These are phyloP conservation scores for Myrmecophaga tridactyla DNA, from an alignment of 2,113 vertebrate genomes.

Conservation along the genomic window DNA sequence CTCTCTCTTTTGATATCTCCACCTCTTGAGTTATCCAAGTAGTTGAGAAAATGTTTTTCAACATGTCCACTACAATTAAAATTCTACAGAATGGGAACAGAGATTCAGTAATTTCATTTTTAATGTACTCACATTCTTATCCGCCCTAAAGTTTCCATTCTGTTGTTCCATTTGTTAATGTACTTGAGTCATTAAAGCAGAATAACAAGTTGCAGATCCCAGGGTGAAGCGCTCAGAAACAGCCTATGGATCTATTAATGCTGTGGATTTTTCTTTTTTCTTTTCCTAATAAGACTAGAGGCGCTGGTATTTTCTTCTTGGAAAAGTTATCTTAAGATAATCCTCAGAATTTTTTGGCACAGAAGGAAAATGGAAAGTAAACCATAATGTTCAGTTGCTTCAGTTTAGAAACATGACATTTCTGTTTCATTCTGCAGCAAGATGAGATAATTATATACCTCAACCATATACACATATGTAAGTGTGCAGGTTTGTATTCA, in stretches of 20 bases:
- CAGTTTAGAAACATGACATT: not conserved
- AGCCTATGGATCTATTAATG: not conserved
- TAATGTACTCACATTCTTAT: conserved; percentile 37
- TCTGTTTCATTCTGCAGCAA: conserved; percentile 38
- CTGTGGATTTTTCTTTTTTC: not conserved
- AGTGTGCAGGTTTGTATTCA: not conserved
- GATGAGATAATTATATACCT: not conserved
- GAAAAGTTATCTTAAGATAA: not conserved
- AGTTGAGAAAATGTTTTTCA: conserved; percentile 16
- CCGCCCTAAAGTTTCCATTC: conserved; percentile 51
- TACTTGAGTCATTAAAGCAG: not conserved
- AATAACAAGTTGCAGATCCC: conserved; percentile 4
- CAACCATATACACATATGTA: not conserved
- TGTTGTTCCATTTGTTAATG: conserved; percentile 70
- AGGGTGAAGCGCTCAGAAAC: not conserved
- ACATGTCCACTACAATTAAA: not conserved
- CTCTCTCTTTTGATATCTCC: conserved; percentile 26
- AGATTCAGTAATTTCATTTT: not conserved
- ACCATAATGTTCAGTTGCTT: not conserved
- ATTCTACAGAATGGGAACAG: not conserved
- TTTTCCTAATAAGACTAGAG: not conserved
- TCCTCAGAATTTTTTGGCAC: conserved; percentile 24
- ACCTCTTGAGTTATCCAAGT: conserved; percentile 24
- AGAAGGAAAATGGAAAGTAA: not conserved
- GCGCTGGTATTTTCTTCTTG: not conserved